phyloP scores from a whole-genome alignment of 2,888 invertebrate genomes.

The Lycia hirtaria region DNA sequence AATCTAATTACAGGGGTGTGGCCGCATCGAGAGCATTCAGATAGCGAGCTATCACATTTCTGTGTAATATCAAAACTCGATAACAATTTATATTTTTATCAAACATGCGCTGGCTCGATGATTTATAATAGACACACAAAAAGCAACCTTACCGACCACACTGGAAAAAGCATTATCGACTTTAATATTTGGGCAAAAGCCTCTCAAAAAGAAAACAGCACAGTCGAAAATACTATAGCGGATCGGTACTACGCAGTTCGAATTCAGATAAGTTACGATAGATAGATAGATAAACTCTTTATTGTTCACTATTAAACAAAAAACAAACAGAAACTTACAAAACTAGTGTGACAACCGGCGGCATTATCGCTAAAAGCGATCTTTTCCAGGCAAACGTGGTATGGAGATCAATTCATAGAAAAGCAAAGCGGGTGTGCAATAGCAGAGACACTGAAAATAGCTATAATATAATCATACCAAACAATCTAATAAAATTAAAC shows the following conservation, averaged over 20 bases:
- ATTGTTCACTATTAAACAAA: too few relatives aligned
- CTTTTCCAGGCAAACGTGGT: too few relatives aligned
- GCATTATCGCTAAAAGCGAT: too few relatives aligned
- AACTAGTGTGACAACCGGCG: too few relatives aligned
- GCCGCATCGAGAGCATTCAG: conserved; percentile 40
- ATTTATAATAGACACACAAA: conserved; percentile 12
- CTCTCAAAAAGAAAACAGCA: conserved; percentile 14
- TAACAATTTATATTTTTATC: conserved; percentile 55
- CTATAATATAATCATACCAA: too few relatives aligned
- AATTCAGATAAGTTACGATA: conserved; percentile 45
- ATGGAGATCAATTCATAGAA: too few relatives aligned
- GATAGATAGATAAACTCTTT: too few relatives aligned
- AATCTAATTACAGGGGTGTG: conserved; percentile 78
- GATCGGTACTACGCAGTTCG: conserved; percentile 59
- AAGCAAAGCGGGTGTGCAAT: too few relatives aligned
- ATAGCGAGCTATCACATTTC: conserved; percentile 52
- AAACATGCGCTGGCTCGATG: conserved; percentile 11
- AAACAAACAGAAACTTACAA: too few relatives aligned
- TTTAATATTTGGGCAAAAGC: conserved; percentile 23
- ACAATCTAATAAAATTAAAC: too few relatives aligned
- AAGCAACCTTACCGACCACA: conserved; percentile 16
- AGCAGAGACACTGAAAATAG: too few relatives aligned
- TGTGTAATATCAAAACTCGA: conserved; percentile 47
- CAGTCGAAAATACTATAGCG: conserved; percentile 39
- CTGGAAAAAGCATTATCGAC: conserved; percentile 16